A percentile compares a stretch with the other conserved stretches of the same genome.
phyloP scores from a whole-genome alignment of 2,888 invertebrate genomes.

The Dryobota labecula region DNA sequence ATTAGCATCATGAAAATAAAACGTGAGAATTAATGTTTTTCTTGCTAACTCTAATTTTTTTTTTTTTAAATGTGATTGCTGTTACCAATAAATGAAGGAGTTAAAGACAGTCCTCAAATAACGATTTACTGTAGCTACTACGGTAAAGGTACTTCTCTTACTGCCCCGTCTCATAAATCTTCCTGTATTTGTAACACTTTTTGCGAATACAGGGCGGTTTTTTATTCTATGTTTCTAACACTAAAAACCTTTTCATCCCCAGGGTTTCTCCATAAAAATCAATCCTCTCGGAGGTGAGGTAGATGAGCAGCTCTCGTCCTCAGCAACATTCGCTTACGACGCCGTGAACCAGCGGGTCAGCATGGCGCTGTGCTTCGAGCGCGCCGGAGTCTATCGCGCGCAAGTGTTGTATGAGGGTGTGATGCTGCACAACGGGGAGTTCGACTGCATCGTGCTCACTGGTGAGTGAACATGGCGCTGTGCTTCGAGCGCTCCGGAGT shows the following conservation, averaged over 20 bases:
- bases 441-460: slow-evolving; percentile 97
- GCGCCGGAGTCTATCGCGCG: slow-evolving; percentile 95
- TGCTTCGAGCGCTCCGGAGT: too few species aligned
- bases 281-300: slow-evolving; percentile 91
- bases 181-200: too few species aligned
- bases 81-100: neutral
- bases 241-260: slow-evolving; percentile 6
- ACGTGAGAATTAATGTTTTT: neutral
- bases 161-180: too few species aligned
- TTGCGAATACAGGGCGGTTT: too few species aligned
- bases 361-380: slow-evolving; percentile 94
- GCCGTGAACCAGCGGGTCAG: slow-evolving; percentile 94
- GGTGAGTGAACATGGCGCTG: too few species aligned
- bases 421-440: slow-evolving; percentile 96
- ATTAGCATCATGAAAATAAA: neutral
- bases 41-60: neutral
- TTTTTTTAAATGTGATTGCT: neutral
- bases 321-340: slow-evolving; percentile 93
- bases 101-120: too few species aligned
- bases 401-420: slow-evolving; percentile 94
- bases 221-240: too few species aligned
- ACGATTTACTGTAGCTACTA: too few species aligned
- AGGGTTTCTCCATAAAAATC: slow-evolving; percentile 92
- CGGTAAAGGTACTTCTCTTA: too few species aligned
- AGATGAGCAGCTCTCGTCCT: slow-evolving; percentile 89